These are phyloP conservation scores for Brachyopa scutellaris DNA, from an alignment of 2,888 invertebrate species.

Conservation along the genomic window DNA sequence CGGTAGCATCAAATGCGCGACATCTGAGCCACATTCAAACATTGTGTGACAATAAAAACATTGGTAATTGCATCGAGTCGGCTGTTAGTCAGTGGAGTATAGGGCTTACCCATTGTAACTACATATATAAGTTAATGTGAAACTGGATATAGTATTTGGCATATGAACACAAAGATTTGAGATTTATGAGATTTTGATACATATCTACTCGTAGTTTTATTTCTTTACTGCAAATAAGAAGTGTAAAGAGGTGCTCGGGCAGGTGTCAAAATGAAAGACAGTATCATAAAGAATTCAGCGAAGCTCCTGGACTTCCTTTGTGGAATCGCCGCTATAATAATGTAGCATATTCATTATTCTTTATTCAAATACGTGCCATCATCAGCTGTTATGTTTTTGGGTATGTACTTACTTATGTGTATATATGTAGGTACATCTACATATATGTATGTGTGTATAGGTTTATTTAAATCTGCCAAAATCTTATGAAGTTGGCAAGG, in stretches of 20 bases:
- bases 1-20: slow-evolving; percentile 59
- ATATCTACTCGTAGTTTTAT: slow-evolving; percentile 13
- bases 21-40: slow-evolving; percentile 34
- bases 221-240: background rate
- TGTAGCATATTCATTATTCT: no score
- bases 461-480: no score
- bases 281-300: slow-evolving; percentile 15
- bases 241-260: background rate
- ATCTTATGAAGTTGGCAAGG: no score
- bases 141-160: slow-evolving; percentile 14
- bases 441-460: no score
- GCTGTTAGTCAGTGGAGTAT: background rate
- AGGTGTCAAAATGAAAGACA: slow-evolving; percentile 43
- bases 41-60: slow-evolving; percentile 62
- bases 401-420: no score
- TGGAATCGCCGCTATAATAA: background rate
- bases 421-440: no score
- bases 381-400: no score
- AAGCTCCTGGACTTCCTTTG: slow-evolving; percentile 41
- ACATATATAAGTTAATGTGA: background rate
- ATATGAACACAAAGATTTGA: slow-evolving; percentile 32
- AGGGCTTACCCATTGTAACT: slow-evolving; percentile 16
- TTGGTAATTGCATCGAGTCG: slow-evolving; percentile 55
- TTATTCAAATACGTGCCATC: no score
- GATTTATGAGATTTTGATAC: slow-evolving; percentile 42